Conservation (phyloP, 2,888 invertebrate species). For the Dione juno region DNA sequence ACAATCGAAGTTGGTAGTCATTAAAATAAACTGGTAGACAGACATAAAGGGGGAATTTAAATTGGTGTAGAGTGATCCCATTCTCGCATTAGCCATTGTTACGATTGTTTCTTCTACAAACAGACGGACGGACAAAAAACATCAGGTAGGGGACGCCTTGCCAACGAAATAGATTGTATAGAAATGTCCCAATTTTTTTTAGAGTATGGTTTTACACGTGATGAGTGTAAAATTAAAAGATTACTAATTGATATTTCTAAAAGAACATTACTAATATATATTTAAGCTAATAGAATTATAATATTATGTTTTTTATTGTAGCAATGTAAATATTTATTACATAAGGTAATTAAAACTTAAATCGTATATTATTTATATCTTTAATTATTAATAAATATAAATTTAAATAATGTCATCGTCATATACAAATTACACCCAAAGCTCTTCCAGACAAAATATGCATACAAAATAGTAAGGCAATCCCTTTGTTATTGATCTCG, state of each 20-base stretch:
- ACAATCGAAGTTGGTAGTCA: slow-evolving; percentile 53
- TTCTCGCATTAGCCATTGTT: slow-evolving; percentile 74
- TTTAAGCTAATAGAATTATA: background rate
- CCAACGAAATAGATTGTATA: slow-evolving; percentile 45
- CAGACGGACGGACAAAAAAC: slow-evolving; percentile 75
- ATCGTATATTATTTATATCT: no score
- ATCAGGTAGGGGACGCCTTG: slow-evolving; percentile 65
- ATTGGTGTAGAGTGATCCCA: slow-evolving; percentile 66
- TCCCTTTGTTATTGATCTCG: slow-evolving; percentile 68
- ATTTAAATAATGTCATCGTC: no score
- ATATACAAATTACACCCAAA: background rate
- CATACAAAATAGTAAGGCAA: slow-evolving; percentile 39
- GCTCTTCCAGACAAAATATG: slow-evolving; percentile 48
- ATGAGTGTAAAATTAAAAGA: background rate
- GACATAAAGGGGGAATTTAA: slow-evolving; percentile 71
- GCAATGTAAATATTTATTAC: background rate
- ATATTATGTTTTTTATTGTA: background rate
- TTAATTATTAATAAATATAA: no score
- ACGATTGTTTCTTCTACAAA: slow-evolving; percentile 74
- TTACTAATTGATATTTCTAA: background rate
- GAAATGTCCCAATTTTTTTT: slow-evolving; percentile 9
- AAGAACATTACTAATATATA: background rate
- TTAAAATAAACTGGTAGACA: slow-evolving; percentile 58
- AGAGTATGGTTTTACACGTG: background rate
- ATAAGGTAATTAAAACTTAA: no score